Conservation (phyloP, 2,797 vertebrate genomes). For the Danio choprae region DNA sequence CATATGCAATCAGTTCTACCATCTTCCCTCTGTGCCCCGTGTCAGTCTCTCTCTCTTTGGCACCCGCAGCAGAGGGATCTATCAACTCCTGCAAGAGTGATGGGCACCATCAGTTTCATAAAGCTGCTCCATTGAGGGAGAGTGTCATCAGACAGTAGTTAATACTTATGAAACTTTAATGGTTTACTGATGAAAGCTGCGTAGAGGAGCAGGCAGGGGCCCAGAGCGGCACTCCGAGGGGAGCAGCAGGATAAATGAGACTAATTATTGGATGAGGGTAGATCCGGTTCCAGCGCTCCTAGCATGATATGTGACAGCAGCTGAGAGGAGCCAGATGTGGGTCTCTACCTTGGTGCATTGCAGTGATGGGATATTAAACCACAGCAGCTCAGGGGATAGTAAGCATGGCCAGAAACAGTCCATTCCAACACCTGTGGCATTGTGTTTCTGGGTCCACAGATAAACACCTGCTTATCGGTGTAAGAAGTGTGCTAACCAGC, state of each 20-base stretch:
- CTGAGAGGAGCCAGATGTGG: constrained; percentile 49
- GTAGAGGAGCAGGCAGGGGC: constrained; percentile 45
- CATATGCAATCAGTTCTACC: constrained; percentile 25
- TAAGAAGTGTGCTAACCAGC: constrained; percentile 38
- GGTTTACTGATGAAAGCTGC: constrained; percentile 59
- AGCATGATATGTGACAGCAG: constrained; percentile 44
- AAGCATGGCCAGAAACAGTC: constrained; percentile 25
- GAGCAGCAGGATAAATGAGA: constrained; percentile 60
- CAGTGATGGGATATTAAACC: constrained; percentile 50
- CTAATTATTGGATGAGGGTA: constrained; percentile 62
- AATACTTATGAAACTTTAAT: constrained; percentile 66
- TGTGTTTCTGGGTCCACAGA: constrained; percentile 34
- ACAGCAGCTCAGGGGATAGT: constrained; percentile 19
- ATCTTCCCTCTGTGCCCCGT: not conserved
- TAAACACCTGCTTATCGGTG: constrained; percentile 51
- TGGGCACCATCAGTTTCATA: constrained; percentile 46
- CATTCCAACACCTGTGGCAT: constrained; percentile 50
- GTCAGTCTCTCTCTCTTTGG: constrained; percentile 1
- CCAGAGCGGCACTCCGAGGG: constrained; percentile 43
- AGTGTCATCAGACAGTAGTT: constrained; percentile 63
- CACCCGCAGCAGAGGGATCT: not conserved
- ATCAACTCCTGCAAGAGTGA: constrained; percentile 27
- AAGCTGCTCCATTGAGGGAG: constrained; percentile 46
- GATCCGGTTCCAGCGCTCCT: constrained; percentile 39
- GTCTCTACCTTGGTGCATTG: constrained; percentile 46